Evolutionary conservation across 2,888 invertebrate species (phyloP), one percentile per base, ranked within the genome.

Genomic region (Ectemnius lituratus): DNA sequence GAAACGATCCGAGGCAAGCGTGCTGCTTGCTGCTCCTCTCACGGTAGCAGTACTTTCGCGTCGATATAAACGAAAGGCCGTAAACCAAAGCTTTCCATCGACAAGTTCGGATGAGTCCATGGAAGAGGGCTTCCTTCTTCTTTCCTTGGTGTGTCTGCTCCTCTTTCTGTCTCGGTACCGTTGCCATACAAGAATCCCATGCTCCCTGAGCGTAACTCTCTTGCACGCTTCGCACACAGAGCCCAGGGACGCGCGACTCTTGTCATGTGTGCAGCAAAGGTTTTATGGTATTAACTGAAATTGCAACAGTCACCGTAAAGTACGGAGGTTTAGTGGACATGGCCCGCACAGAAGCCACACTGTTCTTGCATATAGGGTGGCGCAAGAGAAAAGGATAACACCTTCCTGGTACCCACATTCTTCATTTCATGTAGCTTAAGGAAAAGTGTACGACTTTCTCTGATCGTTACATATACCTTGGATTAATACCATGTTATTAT

Each of bases 231-330:
- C 8, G 37, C 37, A 11, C 37, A 37, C 65, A 56, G 56, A 20
- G 71, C 73, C 73, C 62, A 75, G 64, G 71, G 70, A 71, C 73
- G 74, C 77, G 81, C 14, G 4, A 11, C 14, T 14, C 52, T 14
- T 14, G 5, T 70, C 78, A 76, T 83, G 80, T 81, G 80, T 74
- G 76, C 83, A 73, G 82, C 82, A 68, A 83, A 84, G 85, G 86
- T 89, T 89, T 89, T 88, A 88, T 88, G 86, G 88, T 88, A 87
- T 88, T 88, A 89, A 89, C 86, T 87, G 88, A 88, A 89, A 89
- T 89, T 88, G 89, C 88, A 86, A 87, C 85, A 84, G 76, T 78
- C 70, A 62, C 73, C 83, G 84, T 87, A 88, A 88, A 89, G 85
- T 83, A 80, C 78, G 80, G 78, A 74, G 83, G 80, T 85, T 84